Conservation (phyloP, 2,113 vertebrate species). For the Aptenodytes forsteri region DNA sequence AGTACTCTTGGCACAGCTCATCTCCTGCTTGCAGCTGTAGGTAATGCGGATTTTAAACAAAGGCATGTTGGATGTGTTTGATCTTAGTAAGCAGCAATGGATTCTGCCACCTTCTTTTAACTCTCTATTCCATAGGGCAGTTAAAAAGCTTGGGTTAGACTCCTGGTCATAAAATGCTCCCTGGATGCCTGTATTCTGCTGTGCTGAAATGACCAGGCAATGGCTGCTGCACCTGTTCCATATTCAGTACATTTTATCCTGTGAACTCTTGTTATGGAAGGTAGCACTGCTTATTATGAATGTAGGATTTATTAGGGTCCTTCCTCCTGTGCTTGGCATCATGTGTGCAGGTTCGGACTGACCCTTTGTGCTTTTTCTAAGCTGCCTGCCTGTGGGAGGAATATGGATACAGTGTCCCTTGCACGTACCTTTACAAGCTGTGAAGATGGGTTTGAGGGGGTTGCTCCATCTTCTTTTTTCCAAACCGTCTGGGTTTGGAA, state of each 20-base stretch:
- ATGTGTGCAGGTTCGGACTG: not conserved
- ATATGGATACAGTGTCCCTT: not conserved
- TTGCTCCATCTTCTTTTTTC: not conserved
- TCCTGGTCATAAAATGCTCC: not conserved
- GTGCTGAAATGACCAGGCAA: not conserved
- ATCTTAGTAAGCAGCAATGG: not conserved
- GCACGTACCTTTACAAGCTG: not conserved
- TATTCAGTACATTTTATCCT: not conserved
- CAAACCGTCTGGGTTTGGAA: not conserved
- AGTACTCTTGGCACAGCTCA: not conserved
- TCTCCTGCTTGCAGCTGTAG: not conserved
- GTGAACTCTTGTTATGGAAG: not conserved
- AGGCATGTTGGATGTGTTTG: not conserved
- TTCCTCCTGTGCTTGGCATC: not conserved
- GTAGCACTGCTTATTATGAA: not conserved
- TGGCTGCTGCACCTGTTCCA: not conserved
- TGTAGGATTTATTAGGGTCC: not conserved
- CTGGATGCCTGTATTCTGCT: not conserved
- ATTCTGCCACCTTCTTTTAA: not conserved
- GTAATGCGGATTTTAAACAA: not conserved
- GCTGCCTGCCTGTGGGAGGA: not conserved
- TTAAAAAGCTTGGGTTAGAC: not conserved
- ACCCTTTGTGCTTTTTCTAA: not conserved
- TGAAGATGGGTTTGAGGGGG: not conserved
- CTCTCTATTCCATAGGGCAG: not conserved